Conservation (phyloP, 2,888 invertebrate genomes). For the Sycophila texana region DNA sequence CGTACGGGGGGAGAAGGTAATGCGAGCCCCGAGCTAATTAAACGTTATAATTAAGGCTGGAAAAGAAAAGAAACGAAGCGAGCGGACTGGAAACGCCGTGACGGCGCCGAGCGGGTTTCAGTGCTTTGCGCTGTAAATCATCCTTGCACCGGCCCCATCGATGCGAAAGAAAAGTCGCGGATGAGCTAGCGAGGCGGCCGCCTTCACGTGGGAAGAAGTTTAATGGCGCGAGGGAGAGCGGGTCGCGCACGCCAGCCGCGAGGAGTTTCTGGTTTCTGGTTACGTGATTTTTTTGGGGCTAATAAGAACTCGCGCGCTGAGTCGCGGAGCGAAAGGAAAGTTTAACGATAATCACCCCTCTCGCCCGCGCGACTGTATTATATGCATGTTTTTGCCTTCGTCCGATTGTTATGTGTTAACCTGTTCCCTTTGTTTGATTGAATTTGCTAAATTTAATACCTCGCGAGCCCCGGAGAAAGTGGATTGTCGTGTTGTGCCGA, state of each 20-base stretch:
- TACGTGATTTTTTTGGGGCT: slow-evolving; percentile 55
- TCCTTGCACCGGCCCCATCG: slow-evolving; percentile 40
- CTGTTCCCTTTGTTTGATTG: no score
- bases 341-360: slow-evolving; percentile 45
- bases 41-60: slow-evolving; percentile 52
- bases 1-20: background rate
- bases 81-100: slow-evolving; percentile 43
- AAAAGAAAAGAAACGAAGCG: slow-evolving; percentile 48
- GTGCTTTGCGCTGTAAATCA: slow-evolving; percentile 46
- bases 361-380: background rate
- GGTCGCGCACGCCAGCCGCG: slow-evolving; percentile 24
- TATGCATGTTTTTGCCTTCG: background rate
- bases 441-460: no score
- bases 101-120: slow-evolving; percentile 19
- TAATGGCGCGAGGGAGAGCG: slow-evolving; percentile 46
- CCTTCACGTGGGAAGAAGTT: slow-evolving; percentile 54
- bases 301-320: slow-evolving; percentile 40
- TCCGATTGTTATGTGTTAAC: slow-evolving; percentile 6
- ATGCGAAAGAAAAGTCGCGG: slow-evolving; percentile 52
- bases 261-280: slow-evolving; percentile 48
- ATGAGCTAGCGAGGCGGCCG: slow-evolving; percentile 26
- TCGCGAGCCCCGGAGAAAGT: no score
- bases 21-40: slow-evolving; percentile 46
- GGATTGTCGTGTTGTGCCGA: background rate
- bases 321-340: slow-evolving; percentile 53